Evolutionary conservation across 1,140 invertebrate genomes (phyloP), one percentile per base, ranked within the genome.

Genomic region (Thaumetopoea pityocampa): DNA sequence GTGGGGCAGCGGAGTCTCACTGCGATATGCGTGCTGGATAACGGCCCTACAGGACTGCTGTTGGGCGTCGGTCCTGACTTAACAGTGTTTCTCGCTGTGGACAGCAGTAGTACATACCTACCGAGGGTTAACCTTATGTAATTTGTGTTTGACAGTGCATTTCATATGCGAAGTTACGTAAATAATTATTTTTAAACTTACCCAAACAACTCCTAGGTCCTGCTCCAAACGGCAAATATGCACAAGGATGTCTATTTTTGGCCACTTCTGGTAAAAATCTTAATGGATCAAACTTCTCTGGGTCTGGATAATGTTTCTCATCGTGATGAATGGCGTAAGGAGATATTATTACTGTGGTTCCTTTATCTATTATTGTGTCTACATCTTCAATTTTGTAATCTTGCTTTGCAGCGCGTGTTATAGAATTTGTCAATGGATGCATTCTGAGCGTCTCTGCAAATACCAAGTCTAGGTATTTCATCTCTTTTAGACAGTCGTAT

Each of bases 201-300:
- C 87, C 88, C 29, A 89, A 72, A 45, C 88, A 90, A 54, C 85
- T 85, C 42, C 89, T 63, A 1, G 88, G 88, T 3, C 89, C 89
- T 3, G 51, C 50, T 15, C 89, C 88, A 57, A 90, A 90, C 0
- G 89, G 85, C 19, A 89, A 44, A 59, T 70, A 89, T 1, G 76
- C 56, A 34, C 74, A 85, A 0, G 74, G 74, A 20, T 79, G 64
- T 26, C 70, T 60, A 3, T 68, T 64, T 1, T 34, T 54, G 28
- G 70, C 82, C 34, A 80, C 77, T 48, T 87, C 77, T 1, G 66
- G 47, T 11, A 34, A 53, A 45, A 85, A 86, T 38, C 81, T 62
- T 18, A 89, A 88, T 0, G 90, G 90, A 42, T 88, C 73, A 59
- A 91, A 91, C 48, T 61, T 67, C 5, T 87, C 62, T 2, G 90